phyloP scores from a whole-genome alignment of 2,888 invertebrate genomes.

The Tipula helvola region DNA sequence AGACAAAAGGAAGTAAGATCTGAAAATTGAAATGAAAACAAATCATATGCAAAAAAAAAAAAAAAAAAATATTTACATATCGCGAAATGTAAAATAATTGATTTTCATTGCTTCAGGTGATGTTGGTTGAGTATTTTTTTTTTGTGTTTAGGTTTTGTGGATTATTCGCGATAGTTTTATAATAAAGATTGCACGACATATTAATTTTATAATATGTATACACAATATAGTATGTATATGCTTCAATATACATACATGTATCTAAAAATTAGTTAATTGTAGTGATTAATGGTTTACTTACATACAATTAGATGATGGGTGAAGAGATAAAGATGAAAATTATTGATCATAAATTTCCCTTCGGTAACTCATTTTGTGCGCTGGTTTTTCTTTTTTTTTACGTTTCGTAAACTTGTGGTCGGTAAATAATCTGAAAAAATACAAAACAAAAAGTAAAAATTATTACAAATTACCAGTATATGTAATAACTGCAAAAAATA shows the following conservation, averaged over 20 bases:
- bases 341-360: neutral
- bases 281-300: neutral
- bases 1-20: neutral
- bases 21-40: neutral
- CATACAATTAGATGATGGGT: neutral
- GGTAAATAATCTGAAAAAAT: neutral
- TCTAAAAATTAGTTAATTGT: neutral
- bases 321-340: neutral
- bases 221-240: neutral
- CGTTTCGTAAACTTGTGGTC: neutral
- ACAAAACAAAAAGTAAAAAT: neutral
- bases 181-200: neutral
- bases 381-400: neutral
- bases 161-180: neutral
- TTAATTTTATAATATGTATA: neutral
- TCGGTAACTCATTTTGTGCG: neutral
- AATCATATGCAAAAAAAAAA: neutral
- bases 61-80: neutral
- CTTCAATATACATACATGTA: neutral
- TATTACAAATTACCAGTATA: neutral
- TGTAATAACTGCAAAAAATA: neutral
- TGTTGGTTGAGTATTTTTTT: neutral
- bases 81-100: neutral
- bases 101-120: slow-evolving; percentile 4
- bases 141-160: neutral